Evolutionary conservation across 1,140 invertebrate genomes (phyloP), one percentile per base, ranked within the genome.

Genomic region (Ruditapes philippinarum): DNA sequence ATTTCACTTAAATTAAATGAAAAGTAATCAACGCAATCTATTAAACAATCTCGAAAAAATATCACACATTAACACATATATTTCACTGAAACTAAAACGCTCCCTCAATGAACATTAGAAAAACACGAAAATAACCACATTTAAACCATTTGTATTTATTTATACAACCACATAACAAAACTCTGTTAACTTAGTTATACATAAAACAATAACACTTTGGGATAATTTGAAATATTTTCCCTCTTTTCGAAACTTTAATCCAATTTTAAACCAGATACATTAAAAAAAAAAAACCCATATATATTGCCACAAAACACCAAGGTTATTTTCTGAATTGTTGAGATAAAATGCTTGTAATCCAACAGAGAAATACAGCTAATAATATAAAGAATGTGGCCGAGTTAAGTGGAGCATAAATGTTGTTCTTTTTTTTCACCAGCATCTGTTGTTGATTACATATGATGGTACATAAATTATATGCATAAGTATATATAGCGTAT

Each of bases 351-450:
- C 28, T 2, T 19, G 65, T 38, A 38, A 38, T 70, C 65, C 36
- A 36, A 25, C 12, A 70, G 65, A 70, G 65, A 70, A 28, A 57
- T 31, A 65, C 33, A 38, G 65, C 28, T 70, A 70, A 70, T 38
- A 70, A 38, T 70, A 70, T 70, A 70, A 70, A 70, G 65, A 70
- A 70, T 38, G 33, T 36, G 65, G 65, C 65, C 36, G 33, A 70
- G 33, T 70, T 36, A 70, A 70, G 65, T 36, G 65, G 62, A 36
- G 62, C 62, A 70, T 38, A 70, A 70, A 36, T 12, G 7, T 40
- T 70, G 65, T 70, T 70, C 14, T 70, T 70, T 36, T 70, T 70
- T 36, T 70, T 70, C 5, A 14, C 65, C 62, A 65, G 33, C 65
- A 70, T 70, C 65, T 70, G 65, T 70, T 70, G 33, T 38, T 70